Base-by-base conservation (phyloP, 2,797 vertebrate species). In the Parauchenoglanis punctatus region DNA sequence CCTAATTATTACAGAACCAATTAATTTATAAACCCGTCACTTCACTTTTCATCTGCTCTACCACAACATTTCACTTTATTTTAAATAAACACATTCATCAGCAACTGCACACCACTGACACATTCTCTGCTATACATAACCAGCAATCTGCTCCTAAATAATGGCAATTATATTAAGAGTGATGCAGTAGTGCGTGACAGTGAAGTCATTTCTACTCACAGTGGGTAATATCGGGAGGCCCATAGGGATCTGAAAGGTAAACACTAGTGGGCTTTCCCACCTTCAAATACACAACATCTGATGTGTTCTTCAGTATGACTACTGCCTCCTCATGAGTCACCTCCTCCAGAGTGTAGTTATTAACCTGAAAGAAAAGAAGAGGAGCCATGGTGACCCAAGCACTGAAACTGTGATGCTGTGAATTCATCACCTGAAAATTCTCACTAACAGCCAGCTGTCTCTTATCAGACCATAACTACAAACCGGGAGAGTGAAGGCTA, bases 271-370 rank as follows among this genome's bases (percentile, higher is more conserved):
- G 97, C 89, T 99, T 99, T 68, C 97, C 98, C 93, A 98, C 97
- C 95, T 99, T 99, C 88, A 99, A 94, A 92, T 98, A 98, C 63
- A 99, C 98, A 85, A 99, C 97, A 88, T 99, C 98, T 1, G 96
- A 97, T 0, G 98, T 99, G 92, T 98, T 99, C 96, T 99, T 99
- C 96, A 99, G 88, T 93, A 99, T 97, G 12, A 96, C 97, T 93
- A 99, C 98, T 1, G 98, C 98, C 91, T 99, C 98, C 94, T 99
- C 98, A 44, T 99, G 98, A 65, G 97, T 98, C 84, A 99, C 97
- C 93, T 99, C 98, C 95, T 99, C 98, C 95, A 99, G 95, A 92
- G 97, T 97, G 95, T 98, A 99, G 93, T 98, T 98, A 95, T 99
- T 99, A 89, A 99, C 98, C 98, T 99, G 46, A 31, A 67, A 54